Evolutionary conservation across 2,113 vertebrate species (phyloP), one percentile per base, ranked within the genome.

Genomic region (Nannobrachium achirus): DNA sequence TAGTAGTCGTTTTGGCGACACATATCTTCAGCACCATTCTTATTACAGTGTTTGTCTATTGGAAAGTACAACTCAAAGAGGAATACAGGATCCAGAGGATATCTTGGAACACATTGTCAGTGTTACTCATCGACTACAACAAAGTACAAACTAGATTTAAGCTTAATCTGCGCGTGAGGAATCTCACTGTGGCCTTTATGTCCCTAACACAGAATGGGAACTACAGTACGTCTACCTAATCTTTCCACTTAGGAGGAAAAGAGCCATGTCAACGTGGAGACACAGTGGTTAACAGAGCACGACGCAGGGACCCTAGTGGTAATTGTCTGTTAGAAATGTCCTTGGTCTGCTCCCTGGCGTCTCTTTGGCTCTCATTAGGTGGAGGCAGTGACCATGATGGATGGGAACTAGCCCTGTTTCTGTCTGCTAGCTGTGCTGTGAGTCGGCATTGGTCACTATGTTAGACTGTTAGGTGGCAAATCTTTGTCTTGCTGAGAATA

Each of bases 341-440:
- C 45, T 67, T 4, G 10, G 65, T 67, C 66, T 52, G 75, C 78
- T 84, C 74, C 76, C 77, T 15, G 79, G 86, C 73, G 85, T 82
- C 87, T 81, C 53, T 45, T 76, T 82, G 87, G 85, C 81, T 55
- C 75, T 0, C 9, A 55, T 66, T 56, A 64, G 61, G 74, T 63
- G 80, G 72, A 75, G 62, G 55, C 44, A 18, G 68, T 72, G 80
- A 87, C 75, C 11, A 18, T 81, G 82, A 90, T 39, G 70, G 83
- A 89, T 83, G 76, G 65, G 55, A 81, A 60, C 6, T 6, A 71
- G 79, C 7, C 66, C 0, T 1, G 60, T 67, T 65, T 75, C 58
- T 76, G 88, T 81, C 79, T 72, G 77, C 56, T 75, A 60, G 66
- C 71, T 40, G 64, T 56, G 58, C 63, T 61, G 58, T 76, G 61